Conservation (phyloP, 2,888 invertebrate species). For the Cephalotes varians region DNA sequence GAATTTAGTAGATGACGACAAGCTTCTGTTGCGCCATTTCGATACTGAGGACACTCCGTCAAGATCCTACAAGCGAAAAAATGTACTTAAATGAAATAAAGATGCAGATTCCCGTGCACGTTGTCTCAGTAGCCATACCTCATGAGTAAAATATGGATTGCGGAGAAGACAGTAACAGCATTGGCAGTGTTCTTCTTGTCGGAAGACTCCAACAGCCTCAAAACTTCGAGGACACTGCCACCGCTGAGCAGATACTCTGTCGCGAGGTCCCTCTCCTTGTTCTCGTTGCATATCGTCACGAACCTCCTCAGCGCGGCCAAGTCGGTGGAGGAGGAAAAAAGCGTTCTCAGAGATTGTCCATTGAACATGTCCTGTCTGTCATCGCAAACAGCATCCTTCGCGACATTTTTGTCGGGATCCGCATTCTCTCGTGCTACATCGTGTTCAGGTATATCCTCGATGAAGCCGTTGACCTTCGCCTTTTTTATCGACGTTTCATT, state of each 20-base stretch:
- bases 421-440: background rate
- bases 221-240: slow-evolving; percentile 90
- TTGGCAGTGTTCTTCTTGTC: slow-evolving; percentile 88
- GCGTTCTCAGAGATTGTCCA: slow-evolving; percentile 71
- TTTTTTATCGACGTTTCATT: slow-evolving; percentile 1
- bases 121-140: slow-evolving; percentile 83
- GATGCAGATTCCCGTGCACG: no score
- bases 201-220: slow-evolving; percentile 88
- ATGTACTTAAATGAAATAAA: background rate
- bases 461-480: background rate
- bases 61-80: slow-evolving; percentile 86
- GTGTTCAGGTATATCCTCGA: background rate
- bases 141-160: slow-evolving; percentile 89
- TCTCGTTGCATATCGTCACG: slow-evolving; percentile 87
- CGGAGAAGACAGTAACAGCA: slow-evolving; percentile 88
- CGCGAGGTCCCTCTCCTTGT: slow-evolving; percentile 86
- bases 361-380: slow-evolving; percentile 15
- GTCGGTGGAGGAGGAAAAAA: slow-evolving; percentile 74
- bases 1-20: slow-evolving; percentile 91
- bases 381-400: background rate
- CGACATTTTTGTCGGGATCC: background rate
- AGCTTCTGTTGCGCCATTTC: slow-evolving; percentile 89
- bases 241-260: slow-evolving; percentile 90
- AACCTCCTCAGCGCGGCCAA: slow-evolving; percentile 88
- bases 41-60: slow-evolving; percentile 88